Conservation (phyloP, 2,888 invertebrate species). For the Epistrophe grossulariae region DNA sequence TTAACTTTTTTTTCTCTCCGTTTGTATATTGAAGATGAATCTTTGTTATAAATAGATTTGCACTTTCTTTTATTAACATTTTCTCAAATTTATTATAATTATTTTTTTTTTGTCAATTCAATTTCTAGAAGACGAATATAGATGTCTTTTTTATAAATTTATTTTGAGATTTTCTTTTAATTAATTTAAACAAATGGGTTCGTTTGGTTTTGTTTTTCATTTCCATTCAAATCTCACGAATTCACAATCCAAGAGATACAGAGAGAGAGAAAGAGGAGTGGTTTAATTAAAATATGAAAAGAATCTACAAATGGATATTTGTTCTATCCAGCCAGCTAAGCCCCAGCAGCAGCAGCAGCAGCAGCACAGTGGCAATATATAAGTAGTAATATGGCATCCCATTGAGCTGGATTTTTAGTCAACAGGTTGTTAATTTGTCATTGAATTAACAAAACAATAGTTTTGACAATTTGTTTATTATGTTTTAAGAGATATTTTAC, state of each 20-base stretch:
- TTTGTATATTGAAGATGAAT: neutral
- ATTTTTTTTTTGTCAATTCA: no score
- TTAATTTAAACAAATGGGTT: slow-evolving; percentile 33
- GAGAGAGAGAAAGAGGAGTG: slow-evolving; percentile 2
- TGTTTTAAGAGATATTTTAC: slow-evolving; percentile 38
- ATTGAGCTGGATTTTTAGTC: slow-evolving; percentile 46
- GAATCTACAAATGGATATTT: slow-evolving; percentile 32
- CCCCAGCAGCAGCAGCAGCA: neutral
- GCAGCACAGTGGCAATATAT: slow-evolving; percentile 8
- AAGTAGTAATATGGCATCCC: slow-evolving; percentile 12
- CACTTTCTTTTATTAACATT: slow-evolving; percentile 23
- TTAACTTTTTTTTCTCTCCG: neutral
- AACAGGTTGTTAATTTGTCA: slow-evolving; percentile 69
- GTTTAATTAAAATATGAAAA: slow-evolving; percentile 67
- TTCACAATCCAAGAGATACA: neutral
- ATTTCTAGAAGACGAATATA: neutral
- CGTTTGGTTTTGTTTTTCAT: slow-evolving; percentile 11
- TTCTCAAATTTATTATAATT: neutral
- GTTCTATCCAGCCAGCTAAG: neutral
- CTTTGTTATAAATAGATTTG: neutral
- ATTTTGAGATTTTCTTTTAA: slow-evolving; percentile 21
- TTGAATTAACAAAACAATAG: slow-evolving; percentile 54
- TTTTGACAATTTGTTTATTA: slow-evolving; percentile 61
- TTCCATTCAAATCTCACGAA: neutral
- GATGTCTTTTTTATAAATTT: neutral